Base-by-base conservation (phyloP, 2,888 invertebrate genomes). In the Luffia ferchaultella region DNA sequence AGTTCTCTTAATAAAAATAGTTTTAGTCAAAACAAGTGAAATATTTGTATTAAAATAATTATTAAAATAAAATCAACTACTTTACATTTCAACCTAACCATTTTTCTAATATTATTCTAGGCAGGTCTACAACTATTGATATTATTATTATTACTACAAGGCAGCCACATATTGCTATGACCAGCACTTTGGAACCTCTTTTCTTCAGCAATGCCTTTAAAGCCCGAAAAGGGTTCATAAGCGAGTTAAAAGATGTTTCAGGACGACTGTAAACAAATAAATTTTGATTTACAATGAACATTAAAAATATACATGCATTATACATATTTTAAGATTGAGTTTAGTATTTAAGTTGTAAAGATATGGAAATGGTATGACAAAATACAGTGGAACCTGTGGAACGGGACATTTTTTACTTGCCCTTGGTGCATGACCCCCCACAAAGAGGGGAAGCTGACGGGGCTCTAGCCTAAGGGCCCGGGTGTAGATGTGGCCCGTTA, bases 171-270 rank as follows among this genome's bases (percentile, higher is more conserved):
- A 19, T 46, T 5, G 30, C 1, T 2, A 18, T 20, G 2, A 46
- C 20, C 15, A 46, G 16, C 12, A 18, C 12, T 48, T 52, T 56
- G 20, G 49, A 53, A 3, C 51, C 20, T 45, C 48, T 42, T 1
- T 44, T 51, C 43, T 46, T 18, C 42, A 53, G 15, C 20, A 79
- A 65, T 49, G 65, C 66, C 51, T 68, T 73, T 3, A 76, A 45
- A 2, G 85, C 75, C 62, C 82, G 85, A 59, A 85, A 68, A 1
- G 88, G 88, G 66, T 85, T 85, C 49, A 69, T 75, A 52, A 86
- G 77, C 72, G 87, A 88, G 52, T 85, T 85, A 58, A 88, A 89
- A 1, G 89, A 88, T 5, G 86, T 85, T 51, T 87, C 86, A 0
- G 89, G 88, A 2, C 89, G 86, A 3, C 89, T 89, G 64, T 46